Evolutionary conservation across 2,797 vertebrate species (phyloP).

Genomic region (Yasuhikotakia modesta): DNA sequence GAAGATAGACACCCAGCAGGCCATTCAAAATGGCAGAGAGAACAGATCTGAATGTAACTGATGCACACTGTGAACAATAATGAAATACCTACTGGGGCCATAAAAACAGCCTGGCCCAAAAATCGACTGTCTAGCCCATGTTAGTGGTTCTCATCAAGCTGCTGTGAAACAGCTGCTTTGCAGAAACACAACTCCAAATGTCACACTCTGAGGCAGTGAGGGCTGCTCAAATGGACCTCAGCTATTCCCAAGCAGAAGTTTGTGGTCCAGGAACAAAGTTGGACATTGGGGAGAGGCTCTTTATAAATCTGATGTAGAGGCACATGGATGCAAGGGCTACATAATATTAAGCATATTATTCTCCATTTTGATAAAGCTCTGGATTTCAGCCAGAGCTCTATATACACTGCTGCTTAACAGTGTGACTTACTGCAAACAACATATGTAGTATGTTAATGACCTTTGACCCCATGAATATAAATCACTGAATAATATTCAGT

Average conservation of each 20-base stretch:
- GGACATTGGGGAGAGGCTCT: constrained; percentile 51
- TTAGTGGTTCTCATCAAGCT: constrained; percentile 55
- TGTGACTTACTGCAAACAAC: constrained; percentile 46
- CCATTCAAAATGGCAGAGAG: constrained; percentile 35
- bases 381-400: constrained; percentile 59
- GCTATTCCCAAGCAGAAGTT: constrained; percentile 62
- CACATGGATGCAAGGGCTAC: constrained; percentile 35
- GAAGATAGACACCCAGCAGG: background rate
- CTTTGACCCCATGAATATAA: constrained; percentile 51
- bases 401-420: constrained; percentile 55
- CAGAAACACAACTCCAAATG: constrained; percentile 61
- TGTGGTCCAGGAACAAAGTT: constrained; percentile 64
- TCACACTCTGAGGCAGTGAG: constrained; percentile 50
- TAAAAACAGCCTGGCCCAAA: constrained; percentile 2
- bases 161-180: constrained; percentile 51
- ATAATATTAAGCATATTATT: constrained; percentile 60
- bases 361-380: constrained; percentile 51
- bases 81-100: constrained; percentile 4
- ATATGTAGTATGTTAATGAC: constrained; percentile 4
- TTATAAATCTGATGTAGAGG: constrained; percentile 62
- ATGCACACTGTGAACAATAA: constrained; percentile 30
- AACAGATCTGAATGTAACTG: constrained; percentile 43
- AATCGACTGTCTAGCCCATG: constrained; percentile 42
- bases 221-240: constrained; percentile 49
- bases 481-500: constrained; percentile 45